These are phyloP conservation scores for Ericerus pela DNA, from an alignment of 1,140 invertebrate genomes.

Conservation along the genomic window DNA sequence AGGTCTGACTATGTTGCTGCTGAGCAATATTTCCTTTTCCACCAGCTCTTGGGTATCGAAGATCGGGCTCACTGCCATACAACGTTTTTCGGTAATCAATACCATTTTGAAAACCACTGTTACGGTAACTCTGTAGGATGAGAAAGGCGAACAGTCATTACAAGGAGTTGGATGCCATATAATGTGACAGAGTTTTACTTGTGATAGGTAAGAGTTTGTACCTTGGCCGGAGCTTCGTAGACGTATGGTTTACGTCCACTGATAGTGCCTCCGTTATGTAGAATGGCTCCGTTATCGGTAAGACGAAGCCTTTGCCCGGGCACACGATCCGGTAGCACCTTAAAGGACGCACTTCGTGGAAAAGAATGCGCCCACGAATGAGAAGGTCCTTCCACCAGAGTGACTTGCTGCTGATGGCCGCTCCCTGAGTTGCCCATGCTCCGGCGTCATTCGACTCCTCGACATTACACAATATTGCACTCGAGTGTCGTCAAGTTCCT, in stretches of 20 bases:
- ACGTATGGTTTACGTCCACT: conserved; percentile 38
- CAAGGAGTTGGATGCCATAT: too few relatives aligned
- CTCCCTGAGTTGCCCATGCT: conserved; percentile 26
- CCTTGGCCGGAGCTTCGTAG: conserved; percentile 23
- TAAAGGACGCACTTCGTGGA: conserved; percentile 32
- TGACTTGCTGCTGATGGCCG: conserved; percentile 15
- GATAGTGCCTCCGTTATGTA: conserved; percentile 62
- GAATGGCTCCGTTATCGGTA: conserved; percentile 61
- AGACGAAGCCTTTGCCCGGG: conserved; percentile 44
- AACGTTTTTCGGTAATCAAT: conserved; percentile 16
- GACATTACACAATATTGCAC: background rate
- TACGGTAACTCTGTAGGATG: background rate
- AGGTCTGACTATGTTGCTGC: conserved; percentile 3
- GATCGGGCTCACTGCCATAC: conserved; percentile 57
- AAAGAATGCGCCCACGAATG: conserved; percentile 34
- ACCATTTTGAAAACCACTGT: background rate
- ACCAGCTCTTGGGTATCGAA: conserved; percentile 31
- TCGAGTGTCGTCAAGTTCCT: too few relatives aligned
- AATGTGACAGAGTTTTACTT: too few relatives aligned
- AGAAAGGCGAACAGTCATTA: too few relatives aligned
- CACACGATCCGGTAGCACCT: conserved; percentile 50
- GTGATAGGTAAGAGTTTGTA: background rate
- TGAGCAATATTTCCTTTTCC: conserved; percentile 17
- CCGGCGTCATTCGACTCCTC: background rate
- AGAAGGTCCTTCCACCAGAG: conserved; percentile 9